Evolutionary conservation across 2,113 vertebrate species (phyloP), one percentile per base, ranked within the genome.

Genomic region (Cebus imitator): DNA sequence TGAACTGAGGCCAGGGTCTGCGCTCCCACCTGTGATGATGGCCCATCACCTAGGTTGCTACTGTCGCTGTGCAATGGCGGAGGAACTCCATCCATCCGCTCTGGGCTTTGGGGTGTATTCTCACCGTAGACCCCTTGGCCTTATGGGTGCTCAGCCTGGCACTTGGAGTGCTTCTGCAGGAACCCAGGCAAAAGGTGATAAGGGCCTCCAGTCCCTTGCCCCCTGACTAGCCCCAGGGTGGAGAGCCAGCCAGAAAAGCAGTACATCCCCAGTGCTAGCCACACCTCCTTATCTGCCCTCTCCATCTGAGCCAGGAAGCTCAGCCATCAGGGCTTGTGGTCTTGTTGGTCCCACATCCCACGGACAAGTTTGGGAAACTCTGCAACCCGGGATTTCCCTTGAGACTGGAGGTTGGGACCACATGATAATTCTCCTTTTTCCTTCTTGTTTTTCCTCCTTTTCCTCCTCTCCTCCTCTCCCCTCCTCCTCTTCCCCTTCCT

Each of bases 301-400:
- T n/a, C 14, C 9, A 16, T 13, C 70, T 8, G 35, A 3, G 6
- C n/a, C 37, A 55, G 82, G 89, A 94, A 73, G 37, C 8, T 10
- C n/a, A 1, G 43, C 23, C 25, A 13, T 14, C 1, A 0, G 10
- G 6, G 2, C 13, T 5, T n/a, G 30, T 27, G 78, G 8, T 70
- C 30, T 16, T 48, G 16, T 14, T 5, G 8, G 14, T 16, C 30
- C 30, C 14, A 9, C 17, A 35, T 4, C 32, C 32, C 50, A 5
- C 20, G 25, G 50, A 40, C 40, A 8, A n/a, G 14, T 81, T 87
- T 48, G 43, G 37, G 21, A 23, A 83, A 76, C 37, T 64, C 48
- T 37, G 21, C 27, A 23, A 35, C 5, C 61, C 18, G 11, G 48
- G n/a, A 17, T 40, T 84, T 84, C 12, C 73, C 43, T 11, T 70